Evolutionary conservation across 2,797 vertebrate genomes (phyloP).

Genomic region (Petrocephalus sullivani): DNA sequence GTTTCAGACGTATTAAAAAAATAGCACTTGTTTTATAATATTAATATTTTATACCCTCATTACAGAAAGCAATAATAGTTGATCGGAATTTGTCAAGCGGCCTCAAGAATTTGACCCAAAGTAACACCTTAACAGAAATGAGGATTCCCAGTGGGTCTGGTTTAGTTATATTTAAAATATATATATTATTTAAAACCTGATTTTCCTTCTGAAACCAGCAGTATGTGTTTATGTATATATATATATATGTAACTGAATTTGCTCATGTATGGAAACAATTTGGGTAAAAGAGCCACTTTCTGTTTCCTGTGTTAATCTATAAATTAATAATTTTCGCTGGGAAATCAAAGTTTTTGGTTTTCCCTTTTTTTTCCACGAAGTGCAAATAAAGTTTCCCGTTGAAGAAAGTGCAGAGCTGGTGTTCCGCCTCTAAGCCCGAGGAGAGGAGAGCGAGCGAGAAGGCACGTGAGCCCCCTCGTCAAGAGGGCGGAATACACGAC

Average conservation of each 20-base stretch:
- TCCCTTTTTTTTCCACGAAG: not conserved
- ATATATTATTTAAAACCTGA: not conserved
- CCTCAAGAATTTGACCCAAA: slow-evolving; percentile 32
- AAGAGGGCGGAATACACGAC: slow-evolving; percentile 28
- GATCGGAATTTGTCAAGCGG: slow-evolving; percentile 50
- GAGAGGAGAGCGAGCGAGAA: slow-evolving; percentile 37
- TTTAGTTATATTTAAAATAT: not conserved
- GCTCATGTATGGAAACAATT: slow-evolving; percentile 5
- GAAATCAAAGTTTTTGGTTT: slow-evolving; percentile 6
- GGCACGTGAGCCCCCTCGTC: slow-evolving; percentile 24
- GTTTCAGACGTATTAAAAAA: slow-evolving; percentile 68
- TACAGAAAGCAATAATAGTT: slow-evolving; percentile 70
- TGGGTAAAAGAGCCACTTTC: not conserved
- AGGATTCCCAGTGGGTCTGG: not conserved
- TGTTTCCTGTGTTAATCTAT: not conserved
- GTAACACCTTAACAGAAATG: slow-evolving; percentile 31
- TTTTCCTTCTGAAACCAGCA: not conserved
- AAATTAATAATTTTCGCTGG: slow-evolving; percentile 23
- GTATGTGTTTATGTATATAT: not conserved
- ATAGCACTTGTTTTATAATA: slow-evolving; percentile 75
- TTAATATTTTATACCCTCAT: slow-evolving; percentile 78
- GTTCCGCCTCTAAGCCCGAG: slow-evolving; percentile 1
- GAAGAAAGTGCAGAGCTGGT: slow-evolving; percentile 10
- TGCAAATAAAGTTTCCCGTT: slow-evolving; percentile 21
- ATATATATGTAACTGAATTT: not conserved